A percentile compares a stretch with the other conserved stretches of the same genome.
phyloP scores from a whole-genome alignment of 2,888 invertebrate genomes.

The Adela reaumurella region DNA sequence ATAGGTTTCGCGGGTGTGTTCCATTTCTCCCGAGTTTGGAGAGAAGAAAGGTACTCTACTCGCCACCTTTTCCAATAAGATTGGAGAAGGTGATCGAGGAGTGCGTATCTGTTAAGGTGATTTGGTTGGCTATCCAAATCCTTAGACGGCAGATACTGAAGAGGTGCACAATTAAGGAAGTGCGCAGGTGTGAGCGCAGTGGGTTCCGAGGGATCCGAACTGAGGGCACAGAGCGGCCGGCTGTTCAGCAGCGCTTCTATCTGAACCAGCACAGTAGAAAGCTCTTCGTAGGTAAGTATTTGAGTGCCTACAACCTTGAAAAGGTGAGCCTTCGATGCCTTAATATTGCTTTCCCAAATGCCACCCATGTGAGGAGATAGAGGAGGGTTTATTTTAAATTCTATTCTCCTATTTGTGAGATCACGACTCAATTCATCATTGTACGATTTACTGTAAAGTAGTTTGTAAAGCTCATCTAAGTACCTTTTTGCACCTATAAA shows the following conservation, averaged over 20 bases:
- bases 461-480: conserved; percentile 1
- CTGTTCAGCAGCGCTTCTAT: conserved; percentile 3
- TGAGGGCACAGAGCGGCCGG: background rate
- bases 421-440: background rate
- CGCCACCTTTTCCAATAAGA: conserved; percentile 6
- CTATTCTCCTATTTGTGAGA: background rate
- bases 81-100: conserved; percentile 9
- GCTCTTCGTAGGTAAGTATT: conserved; percentile 1
- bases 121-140: conserved; percentile 1
- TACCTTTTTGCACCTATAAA: conserved; percentile 4
- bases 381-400: conserved; percentile 2
- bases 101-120: background rate
- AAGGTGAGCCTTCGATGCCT: conserved; percentile 1
- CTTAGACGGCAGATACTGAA: conserved; percentile 6
- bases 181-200: conserved; percentile 8
- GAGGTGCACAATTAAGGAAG: conserved; percentile 7
- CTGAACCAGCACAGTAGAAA: background rate
- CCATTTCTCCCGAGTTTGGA: conserved; percentile 8
- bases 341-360: conserved; percentile 4
- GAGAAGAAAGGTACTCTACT: conserved; percentile 5
- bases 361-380: conserved; percentile 6
- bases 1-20: background rate
- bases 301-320: background rate
- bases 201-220: background rate
- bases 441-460: background rate